Evolutionary conservation across 2,888 invertebrate species (phyloP).

Genomic region (Notodonta ziczac): DNA sequence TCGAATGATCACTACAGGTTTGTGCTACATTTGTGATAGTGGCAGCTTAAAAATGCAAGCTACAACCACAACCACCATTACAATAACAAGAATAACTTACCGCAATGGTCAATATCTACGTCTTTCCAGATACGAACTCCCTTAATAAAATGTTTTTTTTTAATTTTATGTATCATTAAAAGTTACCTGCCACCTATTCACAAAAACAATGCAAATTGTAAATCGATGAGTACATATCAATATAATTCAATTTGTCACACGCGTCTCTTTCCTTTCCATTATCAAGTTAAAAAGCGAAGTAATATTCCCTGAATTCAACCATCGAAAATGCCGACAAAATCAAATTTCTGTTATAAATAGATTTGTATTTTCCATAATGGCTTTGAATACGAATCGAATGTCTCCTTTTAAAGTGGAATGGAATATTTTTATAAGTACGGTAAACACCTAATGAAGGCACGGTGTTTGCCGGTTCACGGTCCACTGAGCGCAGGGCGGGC

Average conservation of each 20-base stretch:
- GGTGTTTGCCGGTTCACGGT: conserved; percentile 72
- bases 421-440: conserved; percentile 47
- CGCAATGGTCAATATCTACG: too few species aligned
- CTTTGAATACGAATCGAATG: conserved; percentile 32
- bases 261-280: background rate
- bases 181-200: too few species aligned
- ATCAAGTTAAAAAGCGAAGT: background rate
- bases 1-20: too few species aligned
- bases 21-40: too few species aligned
- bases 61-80: too few species aligned
- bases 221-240: background rate
- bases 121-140: too few species aligned
- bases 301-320: background rate
- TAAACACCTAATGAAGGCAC: conserved; percentile 77
- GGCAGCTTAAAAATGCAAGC: too few species aligned
- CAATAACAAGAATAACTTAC: too few species aligned
- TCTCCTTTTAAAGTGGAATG: conserved; percentile 26
- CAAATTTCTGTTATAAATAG: conserved; percentile 5
- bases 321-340: background rate
- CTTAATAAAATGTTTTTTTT: too few species aligned
- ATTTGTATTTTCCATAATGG: conserved; percentile 22
- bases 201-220: background rate
- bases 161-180: too few species aligned
- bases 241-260: background rate
- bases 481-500: conserved; percentile 26